A percentile compares a stretch with the other conserved stretches of the same genome.
These are phyloP conservation scores for Penaeus japonicus DNA, from an alignment of 1,140 invertebrate species.

Conservation along the genomic window DNA sequence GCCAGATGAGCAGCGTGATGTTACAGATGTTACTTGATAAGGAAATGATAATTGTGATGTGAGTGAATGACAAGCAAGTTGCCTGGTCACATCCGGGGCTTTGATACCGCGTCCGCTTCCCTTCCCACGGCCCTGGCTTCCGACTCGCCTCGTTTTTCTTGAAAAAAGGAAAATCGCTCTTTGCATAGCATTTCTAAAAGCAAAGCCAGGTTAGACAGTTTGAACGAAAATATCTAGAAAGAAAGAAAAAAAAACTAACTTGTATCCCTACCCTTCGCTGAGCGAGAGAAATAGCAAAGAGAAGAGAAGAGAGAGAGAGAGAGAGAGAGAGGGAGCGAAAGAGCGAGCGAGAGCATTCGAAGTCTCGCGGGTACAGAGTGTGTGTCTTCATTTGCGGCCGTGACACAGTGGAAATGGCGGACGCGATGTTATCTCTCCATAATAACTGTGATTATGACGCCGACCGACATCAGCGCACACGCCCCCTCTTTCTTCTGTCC, in stretches of 20 bases:
- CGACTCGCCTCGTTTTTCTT: not conserved
- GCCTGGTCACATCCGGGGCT: constrained; percentile 25
- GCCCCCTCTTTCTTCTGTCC: constrained; percentile 1
- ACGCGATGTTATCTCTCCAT: not conserved
- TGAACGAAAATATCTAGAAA: too few species aligned
- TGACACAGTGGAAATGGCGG: not conserved
- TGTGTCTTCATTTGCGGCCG: not conserved
- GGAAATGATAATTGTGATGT: constrained; percentile 38
- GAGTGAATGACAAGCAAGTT: constrained; percentile 27
- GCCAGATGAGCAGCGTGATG: constrained; percentile 33
- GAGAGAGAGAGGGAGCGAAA: too few species aligned
- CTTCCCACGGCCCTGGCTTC: not conserved
- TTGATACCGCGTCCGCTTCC: not conserved
- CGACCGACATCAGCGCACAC: not conserved
- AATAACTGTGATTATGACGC: constrained; percentile 7
- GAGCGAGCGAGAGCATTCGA: too few species aligned
- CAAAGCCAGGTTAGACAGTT: not conserved
- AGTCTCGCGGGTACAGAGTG: not conserved
- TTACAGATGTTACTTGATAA: constrained; percentile 43
- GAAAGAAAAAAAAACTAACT: too few species aligned
- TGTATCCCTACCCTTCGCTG: too few species aligned
- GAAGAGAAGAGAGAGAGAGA: too few species aligned
- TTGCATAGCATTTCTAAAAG: not conserved
- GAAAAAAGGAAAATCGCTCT: too few species aligned
- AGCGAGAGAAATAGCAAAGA: too few species aligned